Evolutionary conservation across 2,113 vertebrate species (phyloP), one percentile per base, ranked within the genome.

Genomic region (Strix aluco): DNA sequence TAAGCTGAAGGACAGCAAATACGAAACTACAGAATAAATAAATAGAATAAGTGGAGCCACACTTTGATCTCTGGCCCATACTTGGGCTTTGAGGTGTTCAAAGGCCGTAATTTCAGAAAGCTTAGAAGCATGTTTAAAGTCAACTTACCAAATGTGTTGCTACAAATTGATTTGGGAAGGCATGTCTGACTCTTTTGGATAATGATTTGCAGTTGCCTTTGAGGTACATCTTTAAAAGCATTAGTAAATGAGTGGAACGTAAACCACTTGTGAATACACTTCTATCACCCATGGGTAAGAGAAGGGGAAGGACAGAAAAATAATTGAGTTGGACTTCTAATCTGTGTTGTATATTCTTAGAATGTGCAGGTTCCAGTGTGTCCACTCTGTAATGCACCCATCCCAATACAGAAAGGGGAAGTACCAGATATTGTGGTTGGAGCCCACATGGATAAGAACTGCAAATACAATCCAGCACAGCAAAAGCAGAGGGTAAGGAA

Each of bases 301-400:
- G 57, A 67, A 58, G 34, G 5, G 46, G 18, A 57, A 79, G 23
- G 65, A 34, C 11, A 55, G 6, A 46, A 62, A 22, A 80, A 36
- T 7, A 44, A 30, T 4, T 11, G 15, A 1, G 17, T 59, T 54
- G 26, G 15, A 25, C 15, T 54, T 62, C 26, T 84, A 25, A 58
- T 15, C 4, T 34, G 18, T 88, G 49, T 46, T 88, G 5, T 40
- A 2, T 96, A 4, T 88, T 70, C 75, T 40, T n/a, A 99, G 99
- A 98, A 99, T 86, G 92, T 99, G 57, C 99, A 99, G 94, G 99
- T 99, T 65, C 99, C 99, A 0, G 98, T 99, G 12, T 99, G 99
- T 92, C 99, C 99, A 0, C 96, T 99, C 58, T 99, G 99, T 95
- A 98, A 98, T 49, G 83, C 11, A 5, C 99, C 99, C 1, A 88